These are phyloP conservation scores for Taurulus bubalis DNA, from an alignment of 2,113 vertebrate species.

Conservation along the genomic window DNA sequence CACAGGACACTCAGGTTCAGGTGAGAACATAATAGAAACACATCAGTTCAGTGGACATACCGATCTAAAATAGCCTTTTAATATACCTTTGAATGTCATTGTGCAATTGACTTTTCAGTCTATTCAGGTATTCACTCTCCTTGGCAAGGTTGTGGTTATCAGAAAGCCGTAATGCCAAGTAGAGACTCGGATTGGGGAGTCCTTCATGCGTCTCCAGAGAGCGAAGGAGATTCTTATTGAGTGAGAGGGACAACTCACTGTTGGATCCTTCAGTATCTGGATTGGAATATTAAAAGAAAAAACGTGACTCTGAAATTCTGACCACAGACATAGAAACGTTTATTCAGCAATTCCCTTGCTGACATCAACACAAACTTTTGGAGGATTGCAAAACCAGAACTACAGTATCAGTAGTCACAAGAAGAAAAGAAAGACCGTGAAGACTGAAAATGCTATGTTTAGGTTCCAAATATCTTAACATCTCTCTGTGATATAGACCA, in stretches of 20 bases:
- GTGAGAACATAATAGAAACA: background rate
- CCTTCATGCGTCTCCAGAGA: conserved; percentile 62
- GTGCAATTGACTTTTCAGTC: conserved; percentile 82
- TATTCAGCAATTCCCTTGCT: conserved; percentile 12
- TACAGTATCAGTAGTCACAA: conserved; percentile 62
- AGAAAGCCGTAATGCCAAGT: conserved; percentile 91
- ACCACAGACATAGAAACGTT: background rate
- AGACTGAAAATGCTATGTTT: background rate
- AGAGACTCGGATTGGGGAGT: conserved; percentile 88
- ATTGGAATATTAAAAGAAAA: conserved; percentile 34
- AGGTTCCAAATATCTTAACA: background rate
- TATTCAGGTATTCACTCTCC: conserved; percentile 84
- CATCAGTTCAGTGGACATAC: background rate
- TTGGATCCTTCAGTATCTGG: conserved; percentile 70
- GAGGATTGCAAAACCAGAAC: conserved; percentile 45
- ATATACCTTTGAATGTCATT: conserved; percentile 81
- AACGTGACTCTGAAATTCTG: background rate
- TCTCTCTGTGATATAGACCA: background rate
- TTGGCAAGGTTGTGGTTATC: conserved; percentile 75
- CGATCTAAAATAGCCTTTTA: conserved; percentile 10
- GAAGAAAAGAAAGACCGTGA: conserved; percentile 18
- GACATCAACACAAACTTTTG: conserved; percentile 30
- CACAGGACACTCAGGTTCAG: background rate
- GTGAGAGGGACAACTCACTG: conserved; percentile 68
- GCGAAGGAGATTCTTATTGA: conserved; percentile 85